These are phyloP conservation scores for Drosophila trapezifrons DNA, from an alignment of 1,140 invertebrate genomes.

Conservation along the genomic window DNA sequence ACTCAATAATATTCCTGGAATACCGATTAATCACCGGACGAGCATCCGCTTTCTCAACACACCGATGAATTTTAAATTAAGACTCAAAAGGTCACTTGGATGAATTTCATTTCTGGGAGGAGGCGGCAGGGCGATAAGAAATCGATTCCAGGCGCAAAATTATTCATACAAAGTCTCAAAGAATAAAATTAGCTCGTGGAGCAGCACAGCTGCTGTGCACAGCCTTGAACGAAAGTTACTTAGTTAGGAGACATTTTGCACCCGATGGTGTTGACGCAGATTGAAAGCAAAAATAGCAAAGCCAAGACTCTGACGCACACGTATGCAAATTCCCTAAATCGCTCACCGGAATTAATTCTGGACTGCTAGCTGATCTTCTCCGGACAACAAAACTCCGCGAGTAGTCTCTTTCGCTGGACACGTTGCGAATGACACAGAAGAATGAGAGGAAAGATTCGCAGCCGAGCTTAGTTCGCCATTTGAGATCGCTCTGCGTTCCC, in stretches of 20 bases:
- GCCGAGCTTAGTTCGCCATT: constrained; percentile 32
- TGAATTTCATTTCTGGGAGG: constrained; percentile 20
- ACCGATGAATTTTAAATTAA: constrained; percentile 30
- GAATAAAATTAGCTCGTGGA: constrained; percentile 31
- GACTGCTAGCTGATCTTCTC: constrained; percentile 33
- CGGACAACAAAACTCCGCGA: constrained; percentile 17
- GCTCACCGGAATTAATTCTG: constrained; percentile 32
- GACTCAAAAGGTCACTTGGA: constrained; percentile 26
- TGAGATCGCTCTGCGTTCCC: constrained; percentile 13
- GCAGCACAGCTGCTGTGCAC: constrained; percentile 28
- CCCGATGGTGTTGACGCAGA: constrained; percentile 43
- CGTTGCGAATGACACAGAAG: constrained; percentile 63
- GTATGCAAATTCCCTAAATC: constrained; percentile 64
- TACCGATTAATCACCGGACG: constrained; percentile 21
- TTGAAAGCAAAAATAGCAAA: constrained; percentile 33
- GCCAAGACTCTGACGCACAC: constrained; percentile 64
- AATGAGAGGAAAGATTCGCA: constrained; percentile 44
- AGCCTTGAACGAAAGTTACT: constrained; percentile 52
- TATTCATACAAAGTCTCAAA: constrained; percentile 17
- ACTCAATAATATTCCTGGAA: constrained; percentile 25
- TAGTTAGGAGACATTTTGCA: constrained; percentile 21
- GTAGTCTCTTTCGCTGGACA: constrained; percentile 50
- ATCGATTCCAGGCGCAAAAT: constrained; percentile 20
- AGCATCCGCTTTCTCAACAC: constrained; percentile 19
- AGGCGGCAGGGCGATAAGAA: constrained; percentile 13